Evolutionary conservation across 2,113 vertebrate species (phyloP), one percentile per base, ranked within the genome.

Genomic region (Anhinga rufa): DNA sequence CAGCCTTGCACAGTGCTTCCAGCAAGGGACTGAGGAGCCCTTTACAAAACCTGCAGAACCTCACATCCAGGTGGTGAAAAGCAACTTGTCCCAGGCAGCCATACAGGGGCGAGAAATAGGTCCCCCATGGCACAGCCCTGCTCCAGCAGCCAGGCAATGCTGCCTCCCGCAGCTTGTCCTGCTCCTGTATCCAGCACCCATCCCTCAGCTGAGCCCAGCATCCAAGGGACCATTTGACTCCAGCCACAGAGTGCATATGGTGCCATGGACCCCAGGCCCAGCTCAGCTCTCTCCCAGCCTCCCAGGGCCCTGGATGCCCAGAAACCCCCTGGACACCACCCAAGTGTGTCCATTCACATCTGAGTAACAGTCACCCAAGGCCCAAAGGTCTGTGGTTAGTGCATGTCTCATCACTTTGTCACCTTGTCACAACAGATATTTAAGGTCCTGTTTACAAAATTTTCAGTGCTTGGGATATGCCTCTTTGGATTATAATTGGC

Each of bases 51-150:
- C 40, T 3, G 1, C 22, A 61, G 48, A 77, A 17, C 32, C 22
- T 49, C 80, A 36, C 38, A 29, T 54, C 26, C 2, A 6, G 44
- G 38, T 15, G 40, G 24, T 38, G 54, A 65, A 51, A 77, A 54
- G 49, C 2, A 3, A 10, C 32, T 69, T 32, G 44, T 42, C 72
- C 54, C 84, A 76, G 46, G 36, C 49, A 94, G 80, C 9, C 2
- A 0, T 3, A 26, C 0, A 60, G 69, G 36, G 60, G 19, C 0
- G 3, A 65, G 55, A 42, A 82, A 52, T 4, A 42, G 26, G 17
- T 38, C 36, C 32, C 34, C 2, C 0, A 1, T 22, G 42, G 38
- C 60, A 29, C 66, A 76, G 62, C 54, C 38, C 38, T 60, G 42
- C 57, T 62, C 51, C 49, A 57, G 32, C 72, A 61, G 31, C 64